Conservation (phyloP, 2,888 invertebrate species). For the Callosobruchus maculatus region DNA sequence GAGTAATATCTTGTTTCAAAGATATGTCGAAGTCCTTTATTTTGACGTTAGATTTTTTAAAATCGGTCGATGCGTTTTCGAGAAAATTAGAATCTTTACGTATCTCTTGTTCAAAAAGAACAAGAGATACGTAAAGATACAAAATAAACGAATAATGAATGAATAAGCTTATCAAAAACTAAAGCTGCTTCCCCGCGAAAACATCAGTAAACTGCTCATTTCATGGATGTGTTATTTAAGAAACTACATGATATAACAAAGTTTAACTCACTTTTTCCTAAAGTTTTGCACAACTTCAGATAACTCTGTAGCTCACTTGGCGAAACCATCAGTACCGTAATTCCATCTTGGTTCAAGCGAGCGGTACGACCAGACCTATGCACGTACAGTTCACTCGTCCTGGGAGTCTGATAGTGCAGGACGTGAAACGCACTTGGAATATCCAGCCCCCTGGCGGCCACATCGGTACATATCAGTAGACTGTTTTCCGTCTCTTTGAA, state of each 20-base stretch:
- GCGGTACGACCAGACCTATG: slow-evolving; percentile 97
- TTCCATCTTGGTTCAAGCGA: slow-evolving; percentile 80
- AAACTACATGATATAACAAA: slow-evolving; percentile 4
- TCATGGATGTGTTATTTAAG: no score
- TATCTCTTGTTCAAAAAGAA: no score
- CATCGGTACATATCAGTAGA: slow-evolving; percentile 90
- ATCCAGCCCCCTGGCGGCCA: slow-evolving; percentile 95
- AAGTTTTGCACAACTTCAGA: slow-evolving; percentile 74
- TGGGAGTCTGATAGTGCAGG: slow-evolving; percentile 92
- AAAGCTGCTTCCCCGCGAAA: no score
- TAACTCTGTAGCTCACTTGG: slow-evolving; percentile 80
- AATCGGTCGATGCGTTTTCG: no score
- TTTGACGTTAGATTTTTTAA: no score
- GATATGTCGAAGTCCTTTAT: no score
- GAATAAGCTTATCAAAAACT: no score
- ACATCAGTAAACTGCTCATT: no score
- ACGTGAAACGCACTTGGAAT: slow-evolving; percentile 93
- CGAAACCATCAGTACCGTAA: slow-evolving; percentile 89
- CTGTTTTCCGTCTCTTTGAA: slow-evolving; percentile 70
- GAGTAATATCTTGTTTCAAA: no score
- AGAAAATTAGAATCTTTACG: no score
- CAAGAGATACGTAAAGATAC: no score
- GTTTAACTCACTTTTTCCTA: slow-evolving; percentile 70
- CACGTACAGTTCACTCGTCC: slow-evolving; percentile 93
- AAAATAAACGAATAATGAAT: no score